Conservation (phyloP, 2,113 vertebrate species). For the Eudorcas thomsonii region DNA sequence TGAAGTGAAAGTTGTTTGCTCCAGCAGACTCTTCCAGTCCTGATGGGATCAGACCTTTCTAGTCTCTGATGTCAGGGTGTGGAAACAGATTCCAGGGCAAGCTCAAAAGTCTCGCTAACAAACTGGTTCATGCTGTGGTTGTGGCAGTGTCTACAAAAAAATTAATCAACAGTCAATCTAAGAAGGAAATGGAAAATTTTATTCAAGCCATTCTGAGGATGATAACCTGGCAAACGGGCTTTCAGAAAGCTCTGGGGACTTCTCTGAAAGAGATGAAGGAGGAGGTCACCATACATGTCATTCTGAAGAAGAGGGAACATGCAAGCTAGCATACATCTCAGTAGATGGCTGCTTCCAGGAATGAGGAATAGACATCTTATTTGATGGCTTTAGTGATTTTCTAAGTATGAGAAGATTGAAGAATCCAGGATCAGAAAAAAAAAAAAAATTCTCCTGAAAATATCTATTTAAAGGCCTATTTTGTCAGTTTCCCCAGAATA, state of each 20-base stretch:
- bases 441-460: neutral
- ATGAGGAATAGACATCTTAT: neutral
- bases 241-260: neutral
- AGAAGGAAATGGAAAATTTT: neutral
- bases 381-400: neutral
- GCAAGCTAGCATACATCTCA: neutral
- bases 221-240: neutral
- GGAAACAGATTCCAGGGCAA: neutral
- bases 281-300: neutral
- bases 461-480: neutral
- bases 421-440: neutral
- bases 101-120: neutral
- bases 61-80: neutral
- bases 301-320: neutral
- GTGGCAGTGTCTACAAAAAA: neutral
- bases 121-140: neutral
- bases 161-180: neutral
- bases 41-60: neutral
- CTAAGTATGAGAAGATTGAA: neutral
- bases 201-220: neutral
- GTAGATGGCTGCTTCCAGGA: neutral
- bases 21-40: neutral
- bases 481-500: neutral
- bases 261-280: neutral
- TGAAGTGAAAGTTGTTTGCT: neutral